A percentile compares a stretch with the other conserved stretches of the same genome.
These are phyloP conservation scores for Bergia puertoricense DNA, from an alignment of 92 coral and sea anemone species.

Conservation along the genomic window DNA sequence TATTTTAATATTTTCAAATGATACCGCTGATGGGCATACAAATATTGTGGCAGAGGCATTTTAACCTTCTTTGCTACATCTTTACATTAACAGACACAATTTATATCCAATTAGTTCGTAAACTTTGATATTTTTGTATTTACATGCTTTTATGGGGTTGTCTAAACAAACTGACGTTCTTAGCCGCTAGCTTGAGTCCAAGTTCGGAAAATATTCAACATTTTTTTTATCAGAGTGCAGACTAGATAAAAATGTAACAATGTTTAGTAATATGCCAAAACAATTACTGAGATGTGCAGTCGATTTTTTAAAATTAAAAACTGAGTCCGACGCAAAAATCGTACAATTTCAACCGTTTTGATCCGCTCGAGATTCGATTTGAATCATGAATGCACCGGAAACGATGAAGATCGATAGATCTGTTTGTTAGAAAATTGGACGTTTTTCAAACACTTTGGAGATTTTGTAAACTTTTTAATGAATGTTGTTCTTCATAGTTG, in stretches of 20 bases:
- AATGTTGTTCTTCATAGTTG: neutral
- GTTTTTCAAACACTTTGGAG: slow-evolving; percentile 31
- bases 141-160: neutral
- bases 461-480: slow-evolving; percentile 11
- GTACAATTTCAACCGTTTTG: neutral
- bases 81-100: neutral
- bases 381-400: slow-evolving; percentile 18
- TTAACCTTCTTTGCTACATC: neutral
- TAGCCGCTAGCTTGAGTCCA: neutral
- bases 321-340: neutral
- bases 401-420: slow-evolving; percentile 16
- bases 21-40: neutral
- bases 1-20: neutral
- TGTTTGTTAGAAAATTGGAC: slow-evolving; percentile 29
- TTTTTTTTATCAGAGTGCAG: neutral
- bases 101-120: neutral
- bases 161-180: neutral
- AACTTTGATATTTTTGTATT: neutral
- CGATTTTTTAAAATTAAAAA: neutral
- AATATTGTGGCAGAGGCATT: neutral
- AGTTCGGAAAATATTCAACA: neutral
- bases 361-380: slow-evolving; percentile 4
- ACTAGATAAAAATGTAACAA: neutral
- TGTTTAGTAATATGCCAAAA: neutral
- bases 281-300: neutral